A percentile compares a stretch with the other conserved stretches of the same genome.
These are phyloP conservation scores for Zeugodacus cucurbitae DNA, from an alignment of 1,140 invertebrate genomes.

Conservation along the genomic window DNA sequence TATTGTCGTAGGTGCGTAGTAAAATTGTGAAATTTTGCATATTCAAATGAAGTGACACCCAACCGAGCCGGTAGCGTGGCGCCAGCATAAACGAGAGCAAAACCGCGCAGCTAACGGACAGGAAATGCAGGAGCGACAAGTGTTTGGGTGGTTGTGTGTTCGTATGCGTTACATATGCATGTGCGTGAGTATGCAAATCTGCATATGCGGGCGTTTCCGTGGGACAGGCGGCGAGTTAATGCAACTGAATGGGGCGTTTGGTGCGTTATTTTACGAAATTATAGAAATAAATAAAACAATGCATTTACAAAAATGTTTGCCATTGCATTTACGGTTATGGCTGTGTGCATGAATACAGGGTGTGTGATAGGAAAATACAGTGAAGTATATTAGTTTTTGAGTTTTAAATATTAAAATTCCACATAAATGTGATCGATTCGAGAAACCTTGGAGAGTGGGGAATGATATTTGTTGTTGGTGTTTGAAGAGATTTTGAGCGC, in stretches of 20 bases:
- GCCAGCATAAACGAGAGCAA: constrained; percentile 14
- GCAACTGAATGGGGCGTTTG: not conserved
- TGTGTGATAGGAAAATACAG: not conserved
- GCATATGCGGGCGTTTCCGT: not conserved
- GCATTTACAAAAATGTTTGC: not conserved
- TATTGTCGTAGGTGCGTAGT: not conserved
- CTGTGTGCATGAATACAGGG: not conserved
- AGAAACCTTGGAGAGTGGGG: too few species aligned
- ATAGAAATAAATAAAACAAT: not conserved
- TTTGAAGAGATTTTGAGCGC: too few species aligned
- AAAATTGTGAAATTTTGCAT: constrained; percentile 37
- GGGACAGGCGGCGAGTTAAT: not conserved
- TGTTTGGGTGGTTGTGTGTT: not conserved
- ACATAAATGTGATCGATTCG: too few species aligned
- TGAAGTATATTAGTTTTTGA: not conserved
- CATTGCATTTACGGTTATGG: not conserved
- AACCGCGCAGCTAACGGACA: not conserved
- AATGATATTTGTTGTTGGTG: too few species aligned
- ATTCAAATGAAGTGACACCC: constrained; percentile 34
- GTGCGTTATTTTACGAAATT: constrained; percentile 15
- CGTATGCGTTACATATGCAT: not conserved
- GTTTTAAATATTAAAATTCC: not conserved
- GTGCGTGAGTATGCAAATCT: not conserved
- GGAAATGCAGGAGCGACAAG: not conserved
- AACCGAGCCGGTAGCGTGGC: constrained; percentile 7